Base-by-base conservation (phyloP, 2,113 vertebrate species). In the Syngnathus scovelli region DNA sequence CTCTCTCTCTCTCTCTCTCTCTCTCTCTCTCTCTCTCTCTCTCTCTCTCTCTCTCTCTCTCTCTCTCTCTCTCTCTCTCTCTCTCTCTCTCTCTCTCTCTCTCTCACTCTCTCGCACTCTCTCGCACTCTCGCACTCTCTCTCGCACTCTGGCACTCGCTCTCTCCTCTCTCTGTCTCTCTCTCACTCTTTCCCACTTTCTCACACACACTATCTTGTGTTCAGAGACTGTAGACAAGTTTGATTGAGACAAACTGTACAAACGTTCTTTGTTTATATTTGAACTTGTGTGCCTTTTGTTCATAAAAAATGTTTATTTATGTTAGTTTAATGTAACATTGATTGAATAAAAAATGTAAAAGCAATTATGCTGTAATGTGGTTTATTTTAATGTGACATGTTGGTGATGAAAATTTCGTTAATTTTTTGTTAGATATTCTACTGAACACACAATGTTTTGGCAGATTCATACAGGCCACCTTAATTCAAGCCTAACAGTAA, bases 241-340 rank as follows among this genome's bases (percentile, higher is more conserved):
- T 88, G 71, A 77, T 87, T 90, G 80, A 89, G 86, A 90, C 86
- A 91, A 91, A 76, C 74, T 94, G 93, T 94, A 94, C 83, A 93
- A 92, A 92, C 39, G 89, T 92, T 88, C 84, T 84, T 82, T 89
- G 91, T 92, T 93, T 94, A 92, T 93, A 94, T 93, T 92, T 91
- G 93, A 87, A 90, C 90, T 87, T 88, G 90, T 91, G 92, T 95
- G 93, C 92, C 92, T 95, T 94, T 93, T 94, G 91, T 93, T 93
- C 88, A 94, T 92, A 93, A 93, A 92, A 90, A 90, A 89, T 91
- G 90, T 93, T 93, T 93, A 93, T 95, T 95, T 95, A 93, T 94
- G 93, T 93, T 91, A 93, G 91, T 93, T 89, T 95, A 95, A 91
- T 90, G 89, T 92, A 89, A 91, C 88, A 87, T 90, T 91, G 90